Conservation (phyloP, 2,113 vertebrate genomes). For the Columba livia region DNA sequence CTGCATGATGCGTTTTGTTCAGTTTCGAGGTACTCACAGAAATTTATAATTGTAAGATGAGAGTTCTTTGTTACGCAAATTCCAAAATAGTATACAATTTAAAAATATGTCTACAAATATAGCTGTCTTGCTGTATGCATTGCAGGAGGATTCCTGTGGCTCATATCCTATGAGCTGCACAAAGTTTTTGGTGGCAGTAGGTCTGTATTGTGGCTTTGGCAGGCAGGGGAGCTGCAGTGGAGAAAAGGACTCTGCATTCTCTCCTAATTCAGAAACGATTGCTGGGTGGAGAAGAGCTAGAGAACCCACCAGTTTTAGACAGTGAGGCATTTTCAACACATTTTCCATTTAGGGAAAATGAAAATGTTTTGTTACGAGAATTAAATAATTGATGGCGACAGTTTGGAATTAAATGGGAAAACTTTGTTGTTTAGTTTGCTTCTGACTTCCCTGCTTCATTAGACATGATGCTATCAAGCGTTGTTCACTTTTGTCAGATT, state of each 20-base stretch:
- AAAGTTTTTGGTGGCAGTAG: not conserved
- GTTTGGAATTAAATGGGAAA: not conserved
- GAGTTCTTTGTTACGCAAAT: not conserved
- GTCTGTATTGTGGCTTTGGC: not conserved
- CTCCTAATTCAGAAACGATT: not conserved
- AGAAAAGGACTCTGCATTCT: not conserved
- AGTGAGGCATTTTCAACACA: not conserved
- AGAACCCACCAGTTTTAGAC: not conserved
- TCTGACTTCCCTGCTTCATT: not conserved
- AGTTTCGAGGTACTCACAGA: slow-evolving; percentile 35
- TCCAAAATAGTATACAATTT: slow-evolving; percentile 35
- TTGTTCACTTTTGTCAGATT: not conserved
- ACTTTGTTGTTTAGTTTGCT: not conserved
- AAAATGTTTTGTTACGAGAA: not conserved
- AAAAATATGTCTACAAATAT: not conserved
- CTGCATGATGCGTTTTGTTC: slow-evolving; percentile 54
- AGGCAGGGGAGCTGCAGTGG: not conserved
- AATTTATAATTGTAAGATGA: slow-evolving; percentile 1
- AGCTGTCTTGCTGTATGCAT: not conserved
- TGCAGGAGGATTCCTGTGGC: slow-evolving; percentile 40
- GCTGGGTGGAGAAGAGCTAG: not conserved
- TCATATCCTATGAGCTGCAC: not conserved
- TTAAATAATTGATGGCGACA: not conserved
- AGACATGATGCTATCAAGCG: not conserved
- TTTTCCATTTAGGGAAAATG: not conserved